Conservation (phyloP, 2,113 vertebrate genomes). For the Lepus europaeus region DNA sequence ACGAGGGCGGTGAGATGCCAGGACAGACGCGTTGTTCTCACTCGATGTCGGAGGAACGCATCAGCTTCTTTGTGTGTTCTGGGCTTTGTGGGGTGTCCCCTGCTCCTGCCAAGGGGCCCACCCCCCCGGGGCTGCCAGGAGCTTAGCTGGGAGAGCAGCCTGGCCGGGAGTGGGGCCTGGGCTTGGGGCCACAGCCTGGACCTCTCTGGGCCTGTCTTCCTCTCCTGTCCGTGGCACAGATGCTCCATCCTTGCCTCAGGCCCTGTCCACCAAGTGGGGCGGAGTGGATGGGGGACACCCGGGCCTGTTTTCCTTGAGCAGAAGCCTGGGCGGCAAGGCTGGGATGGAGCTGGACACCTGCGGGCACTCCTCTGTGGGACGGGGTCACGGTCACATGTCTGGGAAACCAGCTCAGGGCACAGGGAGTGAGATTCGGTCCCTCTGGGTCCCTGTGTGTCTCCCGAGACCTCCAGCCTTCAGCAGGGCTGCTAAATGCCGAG, state of each 20-base stretch:
- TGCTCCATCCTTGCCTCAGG: not conserved
- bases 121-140: not conserved
- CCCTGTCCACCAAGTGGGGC: too few species aligned
- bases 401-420: too few species aligned
- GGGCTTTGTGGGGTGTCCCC: not conserved
- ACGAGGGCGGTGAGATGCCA: not conserved
- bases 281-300: too few species aligned
- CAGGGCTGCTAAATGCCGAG: too few species aligned
- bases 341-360: not conserved
- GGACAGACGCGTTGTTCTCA: fast-evolving
- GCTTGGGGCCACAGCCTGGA: too few species aligned
- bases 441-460: too few species aligned
- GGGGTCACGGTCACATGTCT: too few species aligned
- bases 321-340: not conserved
- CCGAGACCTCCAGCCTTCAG: too few species aligned
- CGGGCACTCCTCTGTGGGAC: too few species aligned
- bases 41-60: fast-evolving
- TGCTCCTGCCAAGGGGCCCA: not conserved
- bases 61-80: fast-evolving
- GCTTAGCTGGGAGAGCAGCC: not conserved
- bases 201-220: not conserved
- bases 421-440: too few species aligned
- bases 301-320: not conserved
- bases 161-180: not conserved
- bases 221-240: not conserved